These are phyloP conservation scores for Myiothlypis coronata DNA, from an alignment of 2,797 vertebrate genomes.

Conservation along the genomic window DNA sequence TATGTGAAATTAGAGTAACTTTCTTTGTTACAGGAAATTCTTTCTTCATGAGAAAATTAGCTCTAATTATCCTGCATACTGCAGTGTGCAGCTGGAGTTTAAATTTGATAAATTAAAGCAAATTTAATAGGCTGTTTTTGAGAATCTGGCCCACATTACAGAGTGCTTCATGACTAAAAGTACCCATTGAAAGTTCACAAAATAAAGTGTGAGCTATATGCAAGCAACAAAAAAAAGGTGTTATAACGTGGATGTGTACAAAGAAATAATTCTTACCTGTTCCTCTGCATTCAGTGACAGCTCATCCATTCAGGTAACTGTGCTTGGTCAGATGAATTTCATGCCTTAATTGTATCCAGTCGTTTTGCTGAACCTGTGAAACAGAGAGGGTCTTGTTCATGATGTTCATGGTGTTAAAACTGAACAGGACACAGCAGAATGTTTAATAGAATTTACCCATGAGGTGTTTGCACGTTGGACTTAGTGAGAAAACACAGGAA, in stretches of 20 bases:
- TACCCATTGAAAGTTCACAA: not conserved
- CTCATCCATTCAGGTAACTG: not conserved
- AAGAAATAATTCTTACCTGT: not conserved
- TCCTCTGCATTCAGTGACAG: not conserved
- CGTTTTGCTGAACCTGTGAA: not conserved
- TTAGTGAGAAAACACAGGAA: not conserved
- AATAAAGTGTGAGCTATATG: not conserved
- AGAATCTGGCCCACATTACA: not conserved
- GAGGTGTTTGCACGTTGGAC: not conserved
- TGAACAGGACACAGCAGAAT: not conserved
- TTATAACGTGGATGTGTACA: not conserved
- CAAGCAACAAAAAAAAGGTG: not conserved
- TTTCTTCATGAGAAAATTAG: not conserved
- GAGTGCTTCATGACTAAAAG: not conserved
- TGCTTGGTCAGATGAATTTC: not conserved
- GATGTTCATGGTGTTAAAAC: not conserved
- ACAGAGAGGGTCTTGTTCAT: not conserved
- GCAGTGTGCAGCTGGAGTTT: not conserved
- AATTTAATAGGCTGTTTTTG: not conserved
- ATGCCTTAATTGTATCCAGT: not conserved
- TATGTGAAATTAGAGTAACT: not conserved
- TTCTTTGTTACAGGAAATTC: not conserved
- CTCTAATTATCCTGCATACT: not conserved
- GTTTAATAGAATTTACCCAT: not conserved
- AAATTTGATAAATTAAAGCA: not conserved